Base-by-base conservation (phyloP, 2,888 invertebrate genomes). In the Teleiodes luculella region DNA sequence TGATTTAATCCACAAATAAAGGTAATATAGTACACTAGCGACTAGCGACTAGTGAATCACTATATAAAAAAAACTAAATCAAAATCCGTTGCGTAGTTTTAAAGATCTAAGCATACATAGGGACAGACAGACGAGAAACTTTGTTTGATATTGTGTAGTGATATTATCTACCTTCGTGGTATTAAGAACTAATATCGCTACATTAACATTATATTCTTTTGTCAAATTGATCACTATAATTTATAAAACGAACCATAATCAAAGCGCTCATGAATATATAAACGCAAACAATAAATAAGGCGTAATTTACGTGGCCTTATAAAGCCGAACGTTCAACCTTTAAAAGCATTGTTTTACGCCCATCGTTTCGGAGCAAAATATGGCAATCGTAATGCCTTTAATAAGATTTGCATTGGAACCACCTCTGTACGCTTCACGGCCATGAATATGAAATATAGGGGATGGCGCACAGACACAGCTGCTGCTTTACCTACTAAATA, bases 361-460 rank as follows among this genome's bases (percentile, higher is more conserved):
- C 43, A 43, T 13, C 43, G 28, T 28, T 43, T 11, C n/a, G 43
- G n/a, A n/a, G 28, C 28, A 43, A 41, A 33, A 50, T 37, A 50
- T 37, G 58, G 53, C 53, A 61, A 60, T 53, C 43, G 58, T 58
- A 59, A 63, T 59, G 57, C 58, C 60, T 64, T 62, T 62, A 70
- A 68, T 68, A 66, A 67, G 65, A 72, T 72, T 70, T 67, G 67
- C 72, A 68, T 72, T 67, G 61, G 62, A 61, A 61, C 60, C 62
- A 55, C 53, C 62, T 59, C 55, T 59, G 59, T 59, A 62, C 57
- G 67, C 56, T 62, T 61, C 53, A 52, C 11, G 57, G 59, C 57
- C 59, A 68, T 68, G 69, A 70, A 70, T 68, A 68, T 68, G 66
- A 71, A 73, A 71, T 68, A 72, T 64, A 60, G 54, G 54, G 57